Percentiles rank a stretch among this genome's conserved stretches.
Evolutionary conservation across 2,113 vertebrate genomes (phyloP).

Genomic region (Malurus elegans): DNA sequence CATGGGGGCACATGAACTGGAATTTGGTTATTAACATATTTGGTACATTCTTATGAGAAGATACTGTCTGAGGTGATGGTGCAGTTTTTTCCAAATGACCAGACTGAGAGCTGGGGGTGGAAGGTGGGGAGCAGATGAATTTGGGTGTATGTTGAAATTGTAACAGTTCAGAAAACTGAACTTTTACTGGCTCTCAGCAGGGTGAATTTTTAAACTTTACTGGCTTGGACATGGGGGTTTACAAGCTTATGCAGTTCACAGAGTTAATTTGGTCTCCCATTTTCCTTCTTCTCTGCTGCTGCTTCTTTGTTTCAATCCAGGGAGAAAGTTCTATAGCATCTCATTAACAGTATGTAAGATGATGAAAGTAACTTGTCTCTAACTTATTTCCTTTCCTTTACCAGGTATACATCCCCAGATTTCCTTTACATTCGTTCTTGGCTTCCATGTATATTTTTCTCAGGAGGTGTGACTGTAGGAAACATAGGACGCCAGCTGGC

Average conservation of each 20-base stretch:
- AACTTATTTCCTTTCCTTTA: background rate
- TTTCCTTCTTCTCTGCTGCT: background rate
- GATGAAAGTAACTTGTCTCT: background rate
- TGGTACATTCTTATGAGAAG: background rate
- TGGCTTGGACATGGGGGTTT: background rate
- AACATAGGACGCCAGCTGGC: conserved; percentile 97
- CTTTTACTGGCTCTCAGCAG: background rate
- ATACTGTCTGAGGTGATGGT: background rate
- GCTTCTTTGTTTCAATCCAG: background rate
- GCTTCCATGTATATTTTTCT: conserved; percentile 99
- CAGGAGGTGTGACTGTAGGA: conserved; percentile 95
- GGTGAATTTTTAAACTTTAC: background rate
- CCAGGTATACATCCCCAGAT: conserved; percentile 94
- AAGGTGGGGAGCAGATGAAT: background rate
- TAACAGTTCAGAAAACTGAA: background rate
- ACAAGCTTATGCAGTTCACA: background rate
- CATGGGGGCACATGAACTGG: background rate
- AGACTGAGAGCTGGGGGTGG: background rate
- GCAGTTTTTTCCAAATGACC: background rate
- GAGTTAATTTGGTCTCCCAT: background rate
- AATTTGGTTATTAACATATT: background rate
- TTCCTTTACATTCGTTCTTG: conserved; percentile 96
- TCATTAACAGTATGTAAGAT: background rate
- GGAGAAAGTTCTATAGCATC: background rate
- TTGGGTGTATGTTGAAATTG: background rate